phyloP scores from a whole-genome alignment of 2,888 invertebrate genomes.

The Axea sp. region DNA sequence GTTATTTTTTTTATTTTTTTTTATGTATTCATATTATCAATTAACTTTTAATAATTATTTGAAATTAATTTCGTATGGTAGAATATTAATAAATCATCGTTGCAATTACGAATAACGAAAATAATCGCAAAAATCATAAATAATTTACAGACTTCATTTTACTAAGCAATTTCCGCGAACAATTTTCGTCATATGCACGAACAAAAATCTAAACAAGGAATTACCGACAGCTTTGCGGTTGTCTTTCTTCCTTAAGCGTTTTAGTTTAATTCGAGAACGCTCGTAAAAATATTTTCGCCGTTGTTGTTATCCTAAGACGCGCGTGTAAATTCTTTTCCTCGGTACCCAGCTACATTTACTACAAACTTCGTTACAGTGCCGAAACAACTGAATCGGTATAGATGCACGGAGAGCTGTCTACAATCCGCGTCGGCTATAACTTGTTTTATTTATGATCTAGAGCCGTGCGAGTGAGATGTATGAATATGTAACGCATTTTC shows the following conservation, averaged over 20 bases:
- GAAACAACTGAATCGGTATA: constrained; percentile 60
- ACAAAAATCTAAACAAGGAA: constrained; percentile 58
- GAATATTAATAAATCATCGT: not conserved
- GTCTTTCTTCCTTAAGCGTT: constrained; percentile 57
- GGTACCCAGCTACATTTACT: constrained; percentile 55
- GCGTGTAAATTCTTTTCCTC: constrained; percentile 55
- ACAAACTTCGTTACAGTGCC: constrained; percentile 55
- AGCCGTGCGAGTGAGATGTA: constrained; percentile 63
- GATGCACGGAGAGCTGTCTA: constrained; percentile 60
- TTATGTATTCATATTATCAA: no score
- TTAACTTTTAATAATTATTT: no score
- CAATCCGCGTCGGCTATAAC: constrained; percentile 66
- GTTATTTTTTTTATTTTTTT: no score
- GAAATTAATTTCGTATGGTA: no score
- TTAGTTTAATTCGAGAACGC: constrained; percentile 59
- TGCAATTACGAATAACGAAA: constrained; percentile 6
- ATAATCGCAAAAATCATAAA: constrained; percentile 19
- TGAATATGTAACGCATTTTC: constrained; percentile 78
- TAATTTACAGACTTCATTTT: constrained; percentile 40
- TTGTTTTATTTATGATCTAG: constrained; percentile 69
- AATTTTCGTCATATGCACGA: constrained; percentile 37
- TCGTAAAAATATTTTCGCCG: constrained; percentile 61
- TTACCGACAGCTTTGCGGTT: constrained; percentile 62
- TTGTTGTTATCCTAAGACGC: constrained; percentile 56
- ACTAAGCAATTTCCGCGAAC: constrained; percentile 35